Evolutionary conservation across 37 sponge, comb jelly and placozoan species (phyloP).

Genomic region (Petrosia ficiformis): DNA sequence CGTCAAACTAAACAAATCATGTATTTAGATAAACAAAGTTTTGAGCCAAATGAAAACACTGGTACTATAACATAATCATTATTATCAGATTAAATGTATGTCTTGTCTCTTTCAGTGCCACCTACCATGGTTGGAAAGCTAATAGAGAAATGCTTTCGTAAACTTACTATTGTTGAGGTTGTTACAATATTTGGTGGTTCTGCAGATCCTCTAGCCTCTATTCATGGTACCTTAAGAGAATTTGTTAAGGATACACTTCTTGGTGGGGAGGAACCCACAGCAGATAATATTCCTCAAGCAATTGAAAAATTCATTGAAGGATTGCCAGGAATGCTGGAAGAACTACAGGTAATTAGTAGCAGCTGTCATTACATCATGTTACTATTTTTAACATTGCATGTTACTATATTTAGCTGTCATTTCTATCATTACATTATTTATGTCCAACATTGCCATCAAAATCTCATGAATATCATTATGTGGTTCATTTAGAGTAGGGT

Average conservation of each 20-base stretch:
- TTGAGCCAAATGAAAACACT: too few species aligned
- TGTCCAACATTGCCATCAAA: too few species aligned
- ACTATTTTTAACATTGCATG: background rate
- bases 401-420: too few species aligned
- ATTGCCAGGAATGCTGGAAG: slow-evolving; percentile 1
- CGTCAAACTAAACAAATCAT: too few species aligned
- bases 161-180: background rate
- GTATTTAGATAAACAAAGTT: too few species aligned
- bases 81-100: too few species aligned
- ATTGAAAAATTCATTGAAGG: slow-evolving; percentile 12
- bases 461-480: too few species aligned
- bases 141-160: background rate
- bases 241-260: slow-evolving; percentile 36
- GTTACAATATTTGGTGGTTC: background rate
- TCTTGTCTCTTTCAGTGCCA: slow-evolving; percentile 1
- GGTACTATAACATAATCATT: too few species aligned
- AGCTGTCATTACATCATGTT: background rate
- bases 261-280: slow-evolving; percentile 35
- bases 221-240: slow-evolving; percentile 25
- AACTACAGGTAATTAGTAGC: background rate
- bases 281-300: slow-evolving; percentile 12
- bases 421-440: too few species aligned
- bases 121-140: background rate
- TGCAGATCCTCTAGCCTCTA: slow-evolving; percentile 6
- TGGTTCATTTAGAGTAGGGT: too few species aligned